Percentiles rank a stretch among this genome's conserved stretches.
phyloP scores from a whole-genome alignment of 2,888 invertebrate species.

The Calameuta pallipes region DNA sequence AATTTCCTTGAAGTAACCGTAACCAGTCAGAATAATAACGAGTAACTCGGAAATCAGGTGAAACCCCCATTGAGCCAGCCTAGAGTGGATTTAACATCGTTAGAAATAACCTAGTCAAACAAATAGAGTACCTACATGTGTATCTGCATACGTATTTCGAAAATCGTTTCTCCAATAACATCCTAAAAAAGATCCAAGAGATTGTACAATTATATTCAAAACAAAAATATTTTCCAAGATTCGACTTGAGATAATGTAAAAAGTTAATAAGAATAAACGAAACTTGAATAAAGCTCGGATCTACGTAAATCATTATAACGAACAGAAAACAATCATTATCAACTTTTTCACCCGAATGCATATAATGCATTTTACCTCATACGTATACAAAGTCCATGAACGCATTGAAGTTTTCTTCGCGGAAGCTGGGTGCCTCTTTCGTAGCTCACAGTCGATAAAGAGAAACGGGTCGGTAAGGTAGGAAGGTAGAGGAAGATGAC shows the following conservation, averaged over 20 bases:
- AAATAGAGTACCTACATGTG: background rate
- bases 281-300: background rate
- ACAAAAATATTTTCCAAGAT: too few species aligned
- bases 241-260: too few species aligned
- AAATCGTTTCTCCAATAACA: background rate
- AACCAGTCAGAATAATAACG: background rate
- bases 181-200: too few species aligned
- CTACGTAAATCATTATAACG: background rate
- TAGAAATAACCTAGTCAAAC: background rate
- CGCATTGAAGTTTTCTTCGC: background rate
- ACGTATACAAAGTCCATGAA: background rate
- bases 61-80: background rate
- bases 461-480: background rate
- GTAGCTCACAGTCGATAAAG: background rate
- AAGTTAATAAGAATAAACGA: background rate
- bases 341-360: background rate
- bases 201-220: too few species aligned
- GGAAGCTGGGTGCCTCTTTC: background rate
- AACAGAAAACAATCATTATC: background rate
- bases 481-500: background rate
- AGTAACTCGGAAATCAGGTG: background rate
- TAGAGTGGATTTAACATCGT: background rate
- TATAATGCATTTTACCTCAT: background rate
- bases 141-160: background rate
- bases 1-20: background rate